These are phyloP conservation scores for Acropora tenuis DNA, from an alignment of 64 coral and sea anemone species.

Conservation along the genomic window DNA sequence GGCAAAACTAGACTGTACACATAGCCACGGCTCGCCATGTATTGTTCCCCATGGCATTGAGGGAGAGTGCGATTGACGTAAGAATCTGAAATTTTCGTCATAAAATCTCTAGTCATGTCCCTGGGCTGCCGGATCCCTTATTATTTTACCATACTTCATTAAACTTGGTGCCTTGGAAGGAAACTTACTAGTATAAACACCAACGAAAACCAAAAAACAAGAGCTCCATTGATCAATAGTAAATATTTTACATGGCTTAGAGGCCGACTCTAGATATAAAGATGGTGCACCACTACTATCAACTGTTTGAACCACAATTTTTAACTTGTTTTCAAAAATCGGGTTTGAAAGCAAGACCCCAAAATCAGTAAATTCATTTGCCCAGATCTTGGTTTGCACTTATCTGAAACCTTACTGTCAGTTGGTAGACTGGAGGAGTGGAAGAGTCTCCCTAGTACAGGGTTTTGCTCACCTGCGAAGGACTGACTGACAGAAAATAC, in stretches of 20 bases:
- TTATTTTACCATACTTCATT: not conserved
- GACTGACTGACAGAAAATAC: too few species aligned
- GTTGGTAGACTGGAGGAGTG: not conserved
- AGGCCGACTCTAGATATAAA: not conserved
- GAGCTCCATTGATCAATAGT: not conserved
- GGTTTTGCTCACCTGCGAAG: too few species aligned
- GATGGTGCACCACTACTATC: not conserved
- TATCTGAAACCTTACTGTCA: not conserved
- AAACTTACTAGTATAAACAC: not conserved
- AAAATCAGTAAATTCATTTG: not conserved
- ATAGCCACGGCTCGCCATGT: not conserved
- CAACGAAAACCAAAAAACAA: conserved; percentile 3
- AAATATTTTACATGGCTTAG: not conserved
- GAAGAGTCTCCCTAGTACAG: not conserved
- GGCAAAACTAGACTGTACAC: not conserved
- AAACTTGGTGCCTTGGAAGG: not conserved
- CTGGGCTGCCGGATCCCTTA: not conserved
- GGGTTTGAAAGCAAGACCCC: not conserved
- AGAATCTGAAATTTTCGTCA: not conserved
- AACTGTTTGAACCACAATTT: not conserved
- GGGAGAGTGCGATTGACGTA: not conserved
- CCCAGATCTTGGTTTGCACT: not conserved
- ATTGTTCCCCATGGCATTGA: conserved; percentile 10
- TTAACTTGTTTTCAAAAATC: not conserved
- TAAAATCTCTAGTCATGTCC: too few species aligned